Conservation (phyloP, 2,888 invertebrate genomes). For the Lordiphosa andalusiaca region DNA sequence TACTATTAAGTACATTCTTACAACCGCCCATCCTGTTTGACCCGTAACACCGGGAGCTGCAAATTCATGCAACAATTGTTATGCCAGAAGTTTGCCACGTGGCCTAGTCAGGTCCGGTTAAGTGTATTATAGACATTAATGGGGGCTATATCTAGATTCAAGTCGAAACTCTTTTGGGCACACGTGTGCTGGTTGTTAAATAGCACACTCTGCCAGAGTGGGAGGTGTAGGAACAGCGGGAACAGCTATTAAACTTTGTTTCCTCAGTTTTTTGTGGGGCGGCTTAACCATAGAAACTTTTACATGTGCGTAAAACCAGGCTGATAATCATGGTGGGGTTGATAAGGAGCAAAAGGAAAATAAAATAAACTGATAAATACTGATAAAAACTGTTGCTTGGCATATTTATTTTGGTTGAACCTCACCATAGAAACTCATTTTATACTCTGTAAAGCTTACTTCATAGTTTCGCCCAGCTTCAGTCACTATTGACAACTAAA, state of each 20-base stretch:
- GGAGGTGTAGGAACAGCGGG: background rate
- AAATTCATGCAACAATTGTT: slow-evolving; percentile 70
- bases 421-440: too few species aligned
- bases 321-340: slow-evolving; percentile 37
- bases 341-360: slow-evolving; percentile 5
- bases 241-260: slow-evolving; percentile 38
- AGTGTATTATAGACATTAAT: slow-evolving; percentile 14
- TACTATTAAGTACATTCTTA: slow-evolving; percentile 30
- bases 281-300: slow-evolving; percentile 35
- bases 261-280: slow-evolving; percentile 13
- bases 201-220: slow-evolving; percentile 16
- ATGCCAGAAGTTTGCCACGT: slow-evolving; percentile 59
- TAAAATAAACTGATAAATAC: slow-evolving; percentile 1
- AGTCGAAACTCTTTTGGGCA: slow-evolving; percentile 41
- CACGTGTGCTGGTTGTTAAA: slow-evolving; percentile 61
- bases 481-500: too few species aligned
- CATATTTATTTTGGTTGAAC: too few species aligned
- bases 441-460: too few species aligned
- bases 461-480: too few species aligned
- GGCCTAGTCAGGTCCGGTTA: slow-evolving; percentile 25
- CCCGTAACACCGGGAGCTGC: slow-evolving; percentile 33
- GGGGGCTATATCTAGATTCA: slow-evolving; percentile 13
- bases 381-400: too few species aligned
- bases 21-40: slow-evolving; percentile 2
- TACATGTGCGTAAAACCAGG: slow-evolving; percentile 19